Conservation (phyloP, 2,113 vertebrate species). For the Orientallactaga bullata region DNA sequence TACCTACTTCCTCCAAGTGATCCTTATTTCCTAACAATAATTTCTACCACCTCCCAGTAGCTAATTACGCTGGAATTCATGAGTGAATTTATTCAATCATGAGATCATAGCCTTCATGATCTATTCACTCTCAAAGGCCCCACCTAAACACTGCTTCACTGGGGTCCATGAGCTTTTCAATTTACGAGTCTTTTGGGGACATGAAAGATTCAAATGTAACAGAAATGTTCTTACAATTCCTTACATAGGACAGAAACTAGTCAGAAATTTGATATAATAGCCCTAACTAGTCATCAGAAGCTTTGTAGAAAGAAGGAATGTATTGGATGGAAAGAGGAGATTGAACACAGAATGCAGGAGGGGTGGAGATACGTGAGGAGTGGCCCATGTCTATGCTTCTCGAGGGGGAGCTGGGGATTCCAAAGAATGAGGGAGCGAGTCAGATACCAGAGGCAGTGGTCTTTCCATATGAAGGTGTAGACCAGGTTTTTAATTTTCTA, state of each 20-base stretch:
- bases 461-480: neutral
- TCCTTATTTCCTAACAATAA: no score
- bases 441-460: neutral
- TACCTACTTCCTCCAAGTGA: neutral
- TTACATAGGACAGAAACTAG: neutral
- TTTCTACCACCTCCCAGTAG: neutral
- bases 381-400: neutral
- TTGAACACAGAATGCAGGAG: neutral
- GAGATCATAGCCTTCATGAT: neutral
- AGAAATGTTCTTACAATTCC: neutral
- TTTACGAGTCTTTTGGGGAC: neutral
- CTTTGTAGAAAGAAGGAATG: conserved; percentile 7
- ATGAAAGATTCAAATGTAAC: neutral
- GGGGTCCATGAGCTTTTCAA: neutral
- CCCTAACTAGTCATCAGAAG: neutral
- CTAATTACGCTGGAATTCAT: neutral
- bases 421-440: rapidly evolving
- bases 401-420: neutral
- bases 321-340: neutral
- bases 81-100: neutral
- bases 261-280: conserved; percentile 8
- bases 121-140: neutral
- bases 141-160: neutral
- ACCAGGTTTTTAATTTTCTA: conserved; percentile 9
- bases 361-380: neutral